Percentiles rank a stretch among this genome's conserved stretches.
phyloP scores from a whole-genome alignment of 2,113 vertebrate species.

The Podilymbus podiceps region DNA sequence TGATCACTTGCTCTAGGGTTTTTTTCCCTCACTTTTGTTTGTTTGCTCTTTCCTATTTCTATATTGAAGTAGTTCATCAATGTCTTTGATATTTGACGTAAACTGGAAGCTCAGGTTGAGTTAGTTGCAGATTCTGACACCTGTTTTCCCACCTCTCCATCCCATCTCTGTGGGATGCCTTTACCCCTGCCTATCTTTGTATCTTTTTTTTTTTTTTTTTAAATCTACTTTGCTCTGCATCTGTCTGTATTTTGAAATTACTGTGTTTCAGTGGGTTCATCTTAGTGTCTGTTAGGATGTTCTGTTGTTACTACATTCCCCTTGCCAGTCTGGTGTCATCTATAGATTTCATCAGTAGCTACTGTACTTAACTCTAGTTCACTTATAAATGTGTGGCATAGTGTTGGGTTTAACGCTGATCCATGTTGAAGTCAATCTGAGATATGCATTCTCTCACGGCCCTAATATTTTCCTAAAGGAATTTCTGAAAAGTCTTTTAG shows the following conservation, averaged over 20 bases:
- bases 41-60: neutral
- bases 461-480: neutral
- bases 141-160: neutral
- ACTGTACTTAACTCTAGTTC: neutral
- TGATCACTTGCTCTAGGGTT: neutral
- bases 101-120: neutral
- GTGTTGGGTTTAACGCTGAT: neutral
- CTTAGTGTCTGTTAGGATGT: neutral
- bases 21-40: neutral
- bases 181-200: neutral
- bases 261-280: neutral
- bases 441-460: neutral
- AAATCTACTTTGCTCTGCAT: neutral
- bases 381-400: neutral
- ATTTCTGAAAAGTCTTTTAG: neutral
- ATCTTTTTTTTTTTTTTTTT: neutral
- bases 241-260: neutral
- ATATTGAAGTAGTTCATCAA: neutral
- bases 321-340: neutral
- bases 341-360: neutral
- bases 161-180: neutral
- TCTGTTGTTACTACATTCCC: neutral
- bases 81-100: neutral
- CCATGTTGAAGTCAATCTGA: neutral
- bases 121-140: neutral